These are phyloP conservation scores for Neocloeon triangulifer DNA, from an alignment of 1,140 invertebrate genomes.

Conservation along the genomic window DNA sequence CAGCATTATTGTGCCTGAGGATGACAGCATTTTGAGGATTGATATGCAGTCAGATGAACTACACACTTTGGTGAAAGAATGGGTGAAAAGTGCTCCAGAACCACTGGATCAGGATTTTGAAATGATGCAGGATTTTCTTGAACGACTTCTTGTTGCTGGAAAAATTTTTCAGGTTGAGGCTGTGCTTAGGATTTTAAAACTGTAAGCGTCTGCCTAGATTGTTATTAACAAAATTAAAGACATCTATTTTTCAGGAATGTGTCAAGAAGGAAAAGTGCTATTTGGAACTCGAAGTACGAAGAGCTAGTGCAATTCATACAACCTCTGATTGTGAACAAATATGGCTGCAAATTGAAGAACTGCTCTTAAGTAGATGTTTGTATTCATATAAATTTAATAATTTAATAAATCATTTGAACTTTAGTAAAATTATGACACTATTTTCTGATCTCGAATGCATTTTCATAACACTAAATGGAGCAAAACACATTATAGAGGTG, in stretches of 20 bases:
- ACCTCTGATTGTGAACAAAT: no score
- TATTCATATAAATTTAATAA: no score
- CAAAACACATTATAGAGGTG: no score
- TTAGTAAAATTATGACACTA: no score
- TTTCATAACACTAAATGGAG: no score
- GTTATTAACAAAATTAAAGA: no score
- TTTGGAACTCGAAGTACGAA: no score
- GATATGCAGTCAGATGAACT: constrained; percentile 16
- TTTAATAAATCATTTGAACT: no score
- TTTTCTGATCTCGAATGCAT: no score
- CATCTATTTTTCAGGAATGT: constrained; percentile 14
- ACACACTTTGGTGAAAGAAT: constrained; percentile 20
- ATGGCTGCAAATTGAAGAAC: no score
- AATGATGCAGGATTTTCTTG: constrained; percentile 18
- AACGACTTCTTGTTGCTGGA: constrained; percentile 19
- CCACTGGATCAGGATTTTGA: constrained; percentile 22
- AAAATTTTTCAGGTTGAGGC: constrained; percentile 19
- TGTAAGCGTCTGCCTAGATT: constrained; percentile 6
- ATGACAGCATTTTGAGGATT: constrained; percentile 8
- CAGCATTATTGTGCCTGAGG: constrained; percentile 6
- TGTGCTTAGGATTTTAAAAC: constrained; percentile 10
- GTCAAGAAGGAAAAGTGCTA: constrained; percentile 11
- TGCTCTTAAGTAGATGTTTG: no score
- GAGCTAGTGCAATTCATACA: no score
- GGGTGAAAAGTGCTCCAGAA: constrained; percentile 20